Evolutionary conservation across 2,888 invertebrate species (phyloP).

Genomic region (Drosophila picticornis): DNA sequence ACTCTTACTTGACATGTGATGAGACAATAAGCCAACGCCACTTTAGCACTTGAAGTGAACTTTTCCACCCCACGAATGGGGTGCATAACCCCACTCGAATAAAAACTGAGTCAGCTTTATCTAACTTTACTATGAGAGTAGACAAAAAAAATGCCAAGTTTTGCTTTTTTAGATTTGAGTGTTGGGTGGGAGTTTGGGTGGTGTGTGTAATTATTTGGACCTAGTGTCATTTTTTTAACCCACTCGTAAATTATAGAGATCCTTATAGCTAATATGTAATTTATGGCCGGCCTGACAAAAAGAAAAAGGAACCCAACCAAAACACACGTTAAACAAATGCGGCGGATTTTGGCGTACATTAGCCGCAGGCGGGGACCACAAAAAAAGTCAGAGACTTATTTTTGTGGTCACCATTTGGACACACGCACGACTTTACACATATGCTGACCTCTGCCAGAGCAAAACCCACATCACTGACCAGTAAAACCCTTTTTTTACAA

Average conservation of each 20-base stretch:
- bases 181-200: neutral
- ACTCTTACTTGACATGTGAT: slow-evolving; percentile 39
- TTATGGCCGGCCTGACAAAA: slow-evolving; percentile 63
- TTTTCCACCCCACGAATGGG: slow-evolving; percentile 45
- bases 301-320: slow-evolving; percentile 27
- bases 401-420: slow-evolving; percentile 63
- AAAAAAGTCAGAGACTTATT: slow-evolving; percentile 43
- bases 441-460: slow-evolving; percentile 36
- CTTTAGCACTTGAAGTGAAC: slow-evolving; percentile 39
- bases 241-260: slow-evolving; percentile 80
- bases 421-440: slow-evolving; percentile 27
- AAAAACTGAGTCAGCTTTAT: slow-evolving; percentile 40
- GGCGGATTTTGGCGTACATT: slow-evolving; percentile 72
- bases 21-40: slow-evolving; percentile 40
- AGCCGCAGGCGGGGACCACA: slow-evolving; percentile 59
- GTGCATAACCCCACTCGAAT: neutral
- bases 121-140: slow-evolving; percentile 3
- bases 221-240: slow-evolving; percentile 62
- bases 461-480: slow-evolving; percentile 57
- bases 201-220: slow-evolving; percentile 58
- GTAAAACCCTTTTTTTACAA: slow-evolving; percentile 55
- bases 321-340: slow-evolving; percentile 68
- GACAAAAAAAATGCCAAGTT: neutral
- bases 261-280: slow-evolving; percentile 80
- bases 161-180: neutral